A percentile compares a stretch with the other conserved stretches of the same genome.
phyloP scores from a whole-genome alignment of 2,113 vertebrate species.

The Tenrec ecaudatus region DNA sequence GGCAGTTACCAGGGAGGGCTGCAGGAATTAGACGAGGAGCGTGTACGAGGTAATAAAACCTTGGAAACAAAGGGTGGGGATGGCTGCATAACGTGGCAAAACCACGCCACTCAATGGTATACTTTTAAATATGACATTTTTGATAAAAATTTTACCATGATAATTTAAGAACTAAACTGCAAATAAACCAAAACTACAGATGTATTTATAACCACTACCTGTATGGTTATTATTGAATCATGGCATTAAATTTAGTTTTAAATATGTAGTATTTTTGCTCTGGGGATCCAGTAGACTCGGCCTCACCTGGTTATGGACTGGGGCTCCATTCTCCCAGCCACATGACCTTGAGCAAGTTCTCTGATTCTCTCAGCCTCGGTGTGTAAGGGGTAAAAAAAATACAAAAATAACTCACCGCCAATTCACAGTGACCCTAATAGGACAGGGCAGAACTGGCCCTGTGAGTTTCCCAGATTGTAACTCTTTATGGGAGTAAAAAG shows the following conservation, averaged over 20 bases:
- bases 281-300: not conserved
- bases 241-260: not conserved
- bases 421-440: too few relatives aligned
- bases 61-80: not conserved
- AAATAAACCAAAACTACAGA: slow-evolving; percentile 54
- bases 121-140: not conserved
- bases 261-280: not conserved
- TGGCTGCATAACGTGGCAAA: not conserved
- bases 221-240: not conserved
- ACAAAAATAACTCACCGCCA: too few relatives aligned
- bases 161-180: not conserved
- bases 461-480: too few relatives aligned
- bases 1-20: not conserved
- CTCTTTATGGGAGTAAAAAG: too few relatives aligned
- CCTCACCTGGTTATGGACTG: not conserved
- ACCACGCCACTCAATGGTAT: not conserved
- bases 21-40: not conserved
- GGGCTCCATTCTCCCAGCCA: not conserved
- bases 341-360: not conserved
- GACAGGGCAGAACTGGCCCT: too few relatives aligned
- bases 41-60: not conserved
- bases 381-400: not conserved
- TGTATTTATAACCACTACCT: not conserved
- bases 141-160: not conserved
- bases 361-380: not conserved